Percentiles rank a stretch among this genome's conserved stretches.
Conservation (phyloP, 2,888 invertebrate species). For the Cheiracanthium punctorium region DNA sequence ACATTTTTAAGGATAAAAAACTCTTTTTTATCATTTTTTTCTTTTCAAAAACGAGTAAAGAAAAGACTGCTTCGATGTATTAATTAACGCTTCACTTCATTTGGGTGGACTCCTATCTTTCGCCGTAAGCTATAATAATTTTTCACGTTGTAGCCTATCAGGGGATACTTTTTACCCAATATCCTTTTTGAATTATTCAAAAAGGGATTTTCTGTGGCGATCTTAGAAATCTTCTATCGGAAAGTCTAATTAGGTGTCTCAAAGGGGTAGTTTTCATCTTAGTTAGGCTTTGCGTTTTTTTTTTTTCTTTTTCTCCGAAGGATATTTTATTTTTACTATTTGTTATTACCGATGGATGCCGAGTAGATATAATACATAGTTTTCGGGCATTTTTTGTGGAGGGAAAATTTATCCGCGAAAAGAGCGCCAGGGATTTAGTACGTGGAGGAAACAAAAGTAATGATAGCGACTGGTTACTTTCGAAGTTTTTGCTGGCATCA, state of each 20-base stretch:
- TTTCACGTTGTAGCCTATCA: slow-evolving; percentile 43
- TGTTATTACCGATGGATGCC: neutral
- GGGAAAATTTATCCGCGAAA: neutral
- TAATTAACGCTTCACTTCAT: slow-evolving; percentile 60
- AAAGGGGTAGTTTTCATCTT: slow-evolving; percentile 12
- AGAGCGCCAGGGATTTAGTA: neutral
- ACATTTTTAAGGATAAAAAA: neutral
- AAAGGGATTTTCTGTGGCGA: slow-evolving; percentile 34
- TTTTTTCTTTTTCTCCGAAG: neutral
- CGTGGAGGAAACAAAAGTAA: neutral
- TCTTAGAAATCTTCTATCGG: slow-evolving; percentile 44
- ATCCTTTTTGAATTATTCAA: slow-evolving; percentile 56
- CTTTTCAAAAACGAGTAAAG: slow-evolving; percentile 14
- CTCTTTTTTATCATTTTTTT: neutral
- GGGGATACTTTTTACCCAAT: neutral
- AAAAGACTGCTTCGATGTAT: slow-evolving; percentile 37
- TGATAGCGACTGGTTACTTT: neutral
- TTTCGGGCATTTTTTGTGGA: neutral
- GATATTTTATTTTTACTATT: neutral
- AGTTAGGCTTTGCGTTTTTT: neutral
- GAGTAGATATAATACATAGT: neutral
- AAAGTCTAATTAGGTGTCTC: slow-evolving; percentile 63
- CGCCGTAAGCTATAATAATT: slow-evolving; percentile 43
- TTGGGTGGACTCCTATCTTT: slow-evolving; percentile 32
- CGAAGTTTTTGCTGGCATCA: no score